Conservation (phyloP, 1,140 invertebrate species). For the Hydropsyche tenuis region DNA sequence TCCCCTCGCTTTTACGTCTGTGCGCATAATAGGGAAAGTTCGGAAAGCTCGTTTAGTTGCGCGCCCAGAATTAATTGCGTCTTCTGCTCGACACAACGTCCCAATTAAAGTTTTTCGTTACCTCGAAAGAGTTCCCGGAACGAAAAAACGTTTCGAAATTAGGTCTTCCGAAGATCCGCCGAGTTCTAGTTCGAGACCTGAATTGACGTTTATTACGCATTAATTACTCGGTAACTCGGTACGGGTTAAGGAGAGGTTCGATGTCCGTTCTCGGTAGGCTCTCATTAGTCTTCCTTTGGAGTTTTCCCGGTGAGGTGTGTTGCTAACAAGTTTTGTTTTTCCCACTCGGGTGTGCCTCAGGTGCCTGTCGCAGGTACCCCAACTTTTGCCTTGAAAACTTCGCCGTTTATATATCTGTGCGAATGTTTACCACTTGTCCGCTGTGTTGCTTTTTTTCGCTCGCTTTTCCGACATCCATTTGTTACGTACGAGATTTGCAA, state of each 20-base stretch:
- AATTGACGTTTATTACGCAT: too few relatives aligned
- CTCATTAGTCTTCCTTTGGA: constrained; percentile 33
- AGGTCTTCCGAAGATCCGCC: too few relatives aligned
- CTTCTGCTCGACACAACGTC: neutral
- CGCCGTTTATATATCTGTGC: constrained; percentile 2
- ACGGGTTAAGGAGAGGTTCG: too few relatives aligned
- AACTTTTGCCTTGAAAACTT: neutral
- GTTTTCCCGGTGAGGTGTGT: neutral
- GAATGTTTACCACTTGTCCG: constrained; percentile 25
- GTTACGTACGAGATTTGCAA: constrained; percentile 21
- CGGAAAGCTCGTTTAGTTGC: neutral
- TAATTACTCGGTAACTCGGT: too few relatives aligned
- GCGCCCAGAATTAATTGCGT: constrained; percentile 13
- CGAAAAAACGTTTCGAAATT: too few relatives aligned
- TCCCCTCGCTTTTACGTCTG: neutral
- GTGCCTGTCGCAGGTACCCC: constrained; percentile 4
- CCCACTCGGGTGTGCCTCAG: neutral
- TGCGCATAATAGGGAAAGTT: neutral
- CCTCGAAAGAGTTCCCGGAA: too few relatives aligned
- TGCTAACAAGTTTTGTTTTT: constrained; percentile 24
- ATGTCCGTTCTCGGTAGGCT: constrained; percentile 7
- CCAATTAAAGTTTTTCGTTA: constrained; percentile 23
- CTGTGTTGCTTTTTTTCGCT: neutral
- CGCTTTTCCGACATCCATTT: constrained; percentile 3
- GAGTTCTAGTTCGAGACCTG: too few relatives aligned